These are phyloP conservation scores for Thereva nobilitata DNA, from an alignment of 2,888 invertebrate genomes.

Conservation along the genomic window DNA sequence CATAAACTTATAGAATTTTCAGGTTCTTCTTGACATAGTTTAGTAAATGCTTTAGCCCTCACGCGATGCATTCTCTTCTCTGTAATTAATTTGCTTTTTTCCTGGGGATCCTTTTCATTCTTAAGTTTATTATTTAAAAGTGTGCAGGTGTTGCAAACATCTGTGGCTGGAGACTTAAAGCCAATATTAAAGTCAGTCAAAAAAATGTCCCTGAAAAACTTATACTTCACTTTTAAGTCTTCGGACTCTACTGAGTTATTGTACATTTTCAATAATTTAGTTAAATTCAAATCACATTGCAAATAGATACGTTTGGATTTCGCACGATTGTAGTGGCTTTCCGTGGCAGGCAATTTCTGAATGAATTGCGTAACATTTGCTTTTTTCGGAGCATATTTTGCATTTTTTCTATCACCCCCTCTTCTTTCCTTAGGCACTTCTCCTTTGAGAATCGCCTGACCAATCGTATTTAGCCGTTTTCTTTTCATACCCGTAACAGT, in stretches of 20 bases:
- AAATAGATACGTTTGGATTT: background rate
- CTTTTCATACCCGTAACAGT: too few species aligned
- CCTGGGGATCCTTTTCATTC: slow-evolving; percentile 17
- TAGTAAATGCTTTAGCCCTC: slow-evolving; percentile 33
- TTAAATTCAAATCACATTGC: background rate
- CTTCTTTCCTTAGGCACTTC: too few species aligned
- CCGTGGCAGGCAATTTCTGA: background rate
- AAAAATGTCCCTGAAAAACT: slow-evolving; percentile 4
- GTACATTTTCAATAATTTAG: slow-evolving; percentile 1
- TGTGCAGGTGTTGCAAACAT: background rate
- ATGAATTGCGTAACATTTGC: too few species aligned
- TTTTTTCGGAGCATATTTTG: too few species aligned
- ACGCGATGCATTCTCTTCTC: slow-evolving; percentile 30
- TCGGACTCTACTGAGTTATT: slow-evolving; percentile 1
- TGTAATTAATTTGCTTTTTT: slow-evolving; percentile 31
- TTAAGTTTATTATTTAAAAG: slow-evolving; percentile 18
- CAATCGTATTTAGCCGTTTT: too few species aligned
- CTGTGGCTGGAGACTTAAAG: background rate
- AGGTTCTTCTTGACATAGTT: slow-evolving; percentile 30
- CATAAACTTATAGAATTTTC: slow-evolving; percentile 31
- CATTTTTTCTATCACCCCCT: too few species aligned
- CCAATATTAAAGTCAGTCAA: slow-evolving; percentile 3
- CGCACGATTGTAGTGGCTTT: background rate
- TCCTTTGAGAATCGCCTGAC: too few species aligned
- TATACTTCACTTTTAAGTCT: background rate